These are phyloP conservation scores for Bungarus multicinctus DNA, from an alignment of 2,113 vertebrate genomes.

Conservation along the genomic window DNA sequence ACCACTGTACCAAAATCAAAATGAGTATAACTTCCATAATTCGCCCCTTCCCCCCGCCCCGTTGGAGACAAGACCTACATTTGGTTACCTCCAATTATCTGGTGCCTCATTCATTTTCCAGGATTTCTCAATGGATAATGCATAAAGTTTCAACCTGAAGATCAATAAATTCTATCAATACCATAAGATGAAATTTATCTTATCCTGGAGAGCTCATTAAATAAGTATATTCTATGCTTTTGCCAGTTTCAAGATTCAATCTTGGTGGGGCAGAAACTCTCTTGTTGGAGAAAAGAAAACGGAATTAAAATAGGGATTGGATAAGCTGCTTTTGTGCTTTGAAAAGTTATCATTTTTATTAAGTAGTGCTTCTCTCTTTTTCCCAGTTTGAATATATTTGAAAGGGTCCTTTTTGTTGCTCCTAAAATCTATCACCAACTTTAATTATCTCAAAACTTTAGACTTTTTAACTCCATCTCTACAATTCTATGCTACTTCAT, in stretches of 20 bases:
- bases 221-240: not conserved
- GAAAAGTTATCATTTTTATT: not conserved
- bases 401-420: not conserved
- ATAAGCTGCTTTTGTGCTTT: not conserved
- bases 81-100: not conserved
- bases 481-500: not conserved
- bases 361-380: not conserved
- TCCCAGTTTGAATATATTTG: not conserved
- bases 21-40: not conserved
- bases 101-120: not conserved
- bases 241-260: not conserved
- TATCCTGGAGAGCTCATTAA: not conserved
- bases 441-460: not conserved
- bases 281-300: not conserved
- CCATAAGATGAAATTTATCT: not conserved
- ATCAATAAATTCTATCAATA: not conserved
- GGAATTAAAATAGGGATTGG: not conserved
- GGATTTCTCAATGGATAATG: not conserved
- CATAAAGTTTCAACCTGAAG: not conserved
- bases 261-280: not conserved
- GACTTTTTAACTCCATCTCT: not conserved
- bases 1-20: no score
- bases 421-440: not conserved
- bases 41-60: rapidly evolving
- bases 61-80: not conserved